A percentile compares a stretch with the other conserved stretches of the same genome.
These are phyloP conservation scores for Brachionus angularis DNA, from an alignment of 1,140 invertebrate species.

Conservation along the genomic window DNA sequence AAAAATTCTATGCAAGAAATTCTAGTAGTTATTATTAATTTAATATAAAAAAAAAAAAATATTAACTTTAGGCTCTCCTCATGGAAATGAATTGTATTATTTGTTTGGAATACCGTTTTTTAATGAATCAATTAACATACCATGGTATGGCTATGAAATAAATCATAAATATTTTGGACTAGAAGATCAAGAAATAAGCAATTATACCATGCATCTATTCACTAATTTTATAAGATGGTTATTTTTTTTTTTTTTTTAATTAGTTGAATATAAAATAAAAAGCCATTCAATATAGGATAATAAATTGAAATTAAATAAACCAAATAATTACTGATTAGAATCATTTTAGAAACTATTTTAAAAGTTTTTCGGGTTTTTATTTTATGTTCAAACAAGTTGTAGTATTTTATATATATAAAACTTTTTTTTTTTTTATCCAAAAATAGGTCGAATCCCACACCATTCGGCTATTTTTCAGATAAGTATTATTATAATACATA, in stretches of 20 bases:
- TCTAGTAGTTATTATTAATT: neutral
- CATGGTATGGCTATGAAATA: conserved; percentile 38
- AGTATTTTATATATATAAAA: neutral
- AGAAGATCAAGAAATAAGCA: conserved; percentile 43
- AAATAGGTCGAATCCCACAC: neutral
- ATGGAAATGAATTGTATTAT: conserved; percentile 64
- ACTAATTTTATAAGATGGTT: conserved; percentile 37
- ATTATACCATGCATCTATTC: conserved; percentile 44
- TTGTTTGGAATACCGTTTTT: conserved; percentile 55
- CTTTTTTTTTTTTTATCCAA: neutral
- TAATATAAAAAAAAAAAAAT: conserved; percentile 10
- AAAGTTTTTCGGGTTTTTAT: too few species aligned
- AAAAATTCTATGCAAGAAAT: too few species aligned
- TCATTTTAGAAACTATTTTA: too few species aligned
- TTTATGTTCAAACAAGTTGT: too few species aligned
- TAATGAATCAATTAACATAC: conserved; percentile 49
- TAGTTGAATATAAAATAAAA: too few species aligned
- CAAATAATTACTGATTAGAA: too few species aligned
- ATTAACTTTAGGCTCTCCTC: conserved; percentile 66
- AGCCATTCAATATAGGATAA: too few species aligned
- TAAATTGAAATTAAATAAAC: too few species aligned
- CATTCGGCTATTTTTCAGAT: conserved; percentile 13
- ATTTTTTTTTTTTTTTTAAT: too few species aligned
- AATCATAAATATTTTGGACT: conserved; percentile 5
- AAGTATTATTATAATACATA: conserved; percentile 11